Evolutionary conservation across 2,888 invertebrate species (phyloP), one percentile per base, ranked within the genome.

Genomic region (Catonia carolina): DNA sequence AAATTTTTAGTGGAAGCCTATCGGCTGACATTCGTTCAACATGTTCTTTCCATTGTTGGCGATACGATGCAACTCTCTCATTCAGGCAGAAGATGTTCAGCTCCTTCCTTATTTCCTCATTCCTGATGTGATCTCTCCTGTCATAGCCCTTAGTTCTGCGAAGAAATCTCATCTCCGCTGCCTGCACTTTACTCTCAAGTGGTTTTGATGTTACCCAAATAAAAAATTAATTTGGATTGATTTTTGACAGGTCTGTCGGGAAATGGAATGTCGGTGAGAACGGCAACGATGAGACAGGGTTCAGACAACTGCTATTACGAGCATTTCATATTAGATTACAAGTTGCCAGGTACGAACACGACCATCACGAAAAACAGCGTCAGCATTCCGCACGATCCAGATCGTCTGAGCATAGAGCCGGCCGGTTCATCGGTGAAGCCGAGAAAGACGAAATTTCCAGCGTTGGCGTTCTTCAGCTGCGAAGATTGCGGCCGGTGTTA

Each of bases 401-500:
- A 45, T 8, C 45, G 45, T 27, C 22, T 45, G 6, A 35, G 39
- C 20, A 53, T 53, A 22, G 41, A 27, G 17, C 23, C 33, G 5
- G 42, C 53, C 10, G n/a, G n/a, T n/a, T 35, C 50, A 5, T 47
- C 53, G n/a, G 53, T 57, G 22, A 58, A 58, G 23, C 58, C 58
- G 15, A 53, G 58, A n/a, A 58, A 58, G 42, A 58, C 58, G 2
- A 58, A 58, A 27, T 58, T 58, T 27, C 48, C 54, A 3, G 53
- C 59, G 10, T 56, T 36, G 27, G 47, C 58, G 2, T 58, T 50
- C 23, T 47, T 53, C 55, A 62, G 57, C 36, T 67, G 67, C 53
- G 63, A 63, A 6, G 65, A 59, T 12, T 67, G 67, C 54, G 65
- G 65, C 27, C 67, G 67, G 55, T 62, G 64, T n/a, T 67, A 67